Base-by-base conservation (phyloP, 1,140 invertebrate species). In the Drosophila mayri region DNA sequence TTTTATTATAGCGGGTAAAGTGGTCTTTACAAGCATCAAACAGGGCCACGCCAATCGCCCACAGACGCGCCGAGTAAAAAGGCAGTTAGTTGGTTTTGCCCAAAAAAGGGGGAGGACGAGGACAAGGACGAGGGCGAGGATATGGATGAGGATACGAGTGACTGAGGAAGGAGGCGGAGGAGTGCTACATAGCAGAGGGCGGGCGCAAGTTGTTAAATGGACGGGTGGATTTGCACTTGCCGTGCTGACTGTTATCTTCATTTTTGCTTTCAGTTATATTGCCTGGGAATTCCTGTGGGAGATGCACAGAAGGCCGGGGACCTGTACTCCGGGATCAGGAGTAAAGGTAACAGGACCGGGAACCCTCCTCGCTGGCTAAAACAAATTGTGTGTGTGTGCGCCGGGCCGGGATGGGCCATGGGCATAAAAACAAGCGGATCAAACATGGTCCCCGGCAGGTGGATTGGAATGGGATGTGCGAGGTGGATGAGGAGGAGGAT, bases 261-360 rank as follows among this genome's bases (percentile, higher is more conserved):
- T 92, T 92, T 92, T 88, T 92, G 86, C 91, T 92, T 92, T 92
- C 90, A 90, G 83, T 90, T 92, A 90, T 91, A 92, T 92, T 92
- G 91, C 91, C 86, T 85, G 86, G 72, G 81, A 91, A 92, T 92
- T 92, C 91, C 90, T 92, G 55, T 77, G 91, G 91, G 91, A 92
- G 64, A 73, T 79, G 43, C 65, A 30, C 35, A 30, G 37, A 30
- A 30, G 35, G 32, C 25, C 32, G 46, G 61, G 25, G 41, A 67
- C 28, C 64, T 12, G 41, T 28, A n/a, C 46, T 20, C 4, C 20
- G 30, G 67, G 18, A 71, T 40, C 44, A 49, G 57, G 41, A 47
- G 32, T 16, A 32, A 52, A 52, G 35, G 61, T 18, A 49, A 3
- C 30, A 18, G 35, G n/a, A 32, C 47, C 49, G 4, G 49, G n/a